phyloP scores from a whole-genome alignment of 2,797 vertebrate species.

The Spheniscus humboldti region DNA sequence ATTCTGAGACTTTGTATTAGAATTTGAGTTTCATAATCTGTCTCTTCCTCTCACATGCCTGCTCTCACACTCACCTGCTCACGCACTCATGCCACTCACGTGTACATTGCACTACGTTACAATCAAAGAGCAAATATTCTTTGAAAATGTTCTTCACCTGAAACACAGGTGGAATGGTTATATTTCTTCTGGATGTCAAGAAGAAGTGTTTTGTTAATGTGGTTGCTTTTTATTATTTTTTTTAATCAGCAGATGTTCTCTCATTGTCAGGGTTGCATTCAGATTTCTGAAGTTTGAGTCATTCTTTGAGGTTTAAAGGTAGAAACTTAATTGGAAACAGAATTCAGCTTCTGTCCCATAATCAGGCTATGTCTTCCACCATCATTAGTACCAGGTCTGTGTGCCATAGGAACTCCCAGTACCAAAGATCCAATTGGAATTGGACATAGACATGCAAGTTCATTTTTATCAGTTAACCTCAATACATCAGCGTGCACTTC shows the following conservation, averaged over 20 bases:
- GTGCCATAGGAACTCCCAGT: neutral
- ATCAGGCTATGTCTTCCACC: rapidly evolving
- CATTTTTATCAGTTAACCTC: neutral
- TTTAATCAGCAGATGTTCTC: neutral
- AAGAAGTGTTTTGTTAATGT: neutral
- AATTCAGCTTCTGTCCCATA: neutral
- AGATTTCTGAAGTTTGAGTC: neutral
- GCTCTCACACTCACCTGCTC: neutral
- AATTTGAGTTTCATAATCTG: neutral
- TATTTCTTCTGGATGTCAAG: neutral
- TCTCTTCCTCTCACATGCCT: rapidly evolving
- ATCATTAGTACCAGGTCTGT: neutral
- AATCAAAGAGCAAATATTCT: neutral
- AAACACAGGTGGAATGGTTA: neutral
- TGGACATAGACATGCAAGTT: neutral
- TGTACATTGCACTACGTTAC: neutral
- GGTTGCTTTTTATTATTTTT: rapidly evolving
- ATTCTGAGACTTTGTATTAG: neutral
- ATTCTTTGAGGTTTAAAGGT: neutral
- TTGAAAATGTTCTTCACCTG: neutral
- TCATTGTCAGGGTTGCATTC: neutral
- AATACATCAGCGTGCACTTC: neutral
- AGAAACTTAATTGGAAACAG: neutral
- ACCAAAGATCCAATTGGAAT: neutral
- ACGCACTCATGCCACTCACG: too few relatives aligned